Evolutionary conservation across 1,140 invertebrate species (phyloP).

Genomic region (Aphelenchoides besseyi): DNA sequence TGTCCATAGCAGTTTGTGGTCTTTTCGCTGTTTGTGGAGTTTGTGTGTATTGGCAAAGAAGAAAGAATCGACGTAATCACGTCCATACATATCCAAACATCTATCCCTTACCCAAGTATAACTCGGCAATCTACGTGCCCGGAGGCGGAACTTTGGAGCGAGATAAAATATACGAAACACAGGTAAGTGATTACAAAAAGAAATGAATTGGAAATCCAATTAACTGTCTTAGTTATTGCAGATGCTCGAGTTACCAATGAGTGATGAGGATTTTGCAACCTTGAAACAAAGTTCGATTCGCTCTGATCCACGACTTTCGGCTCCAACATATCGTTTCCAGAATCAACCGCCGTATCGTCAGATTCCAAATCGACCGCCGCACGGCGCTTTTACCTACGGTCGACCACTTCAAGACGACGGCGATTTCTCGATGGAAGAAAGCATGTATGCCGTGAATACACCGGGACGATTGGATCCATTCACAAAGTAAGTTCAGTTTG

Average conservation of each 20-base stretch:
- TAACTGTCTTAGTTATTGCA: constrained; percentile 29
- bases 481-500: constrained; percentile 41
- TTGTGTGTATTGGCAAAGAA: constrained; percentile 39
- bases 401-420: constrained; percentile 45
- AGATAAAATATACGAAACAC: constrained; percentile 54
- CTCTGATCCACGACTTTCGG: constrained; percentile 27
- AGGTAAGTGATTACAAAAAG: constrained; percentile 30
- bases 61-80: constrained; percentile 18
- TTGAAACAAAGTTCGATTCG: constrained; percentile 49
- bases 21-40: constrained; percentile 42
- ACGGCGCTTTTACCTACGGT: constrained; percentile 25
- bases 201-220: background rate
- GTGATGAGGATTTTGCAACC: constrained; percentile 55
- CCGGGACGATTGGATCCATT: constrained; percentile 44
- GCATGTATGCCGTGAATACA: constrained; percentile 53
- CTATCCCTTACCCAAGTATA: constrained; percentile 41
- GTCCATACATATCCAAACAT: constrained; percentile 37
- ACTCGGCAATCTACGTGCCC: constrained; percentile 27
- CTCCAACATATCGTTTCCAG: background rate
- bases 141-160: constrained; percentile 26
- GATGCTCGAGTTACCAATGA: constrained; percentile 59
- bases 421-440: constrained; percentile 59
- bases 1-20: constrained; percentile 24
- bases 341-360: constrained; percentile 7
- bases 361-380: constrained; percentile 9